Base-by-base conservation (phyloP, 2,797 vertebrate species). In the Rallus crepitans region DNA sequence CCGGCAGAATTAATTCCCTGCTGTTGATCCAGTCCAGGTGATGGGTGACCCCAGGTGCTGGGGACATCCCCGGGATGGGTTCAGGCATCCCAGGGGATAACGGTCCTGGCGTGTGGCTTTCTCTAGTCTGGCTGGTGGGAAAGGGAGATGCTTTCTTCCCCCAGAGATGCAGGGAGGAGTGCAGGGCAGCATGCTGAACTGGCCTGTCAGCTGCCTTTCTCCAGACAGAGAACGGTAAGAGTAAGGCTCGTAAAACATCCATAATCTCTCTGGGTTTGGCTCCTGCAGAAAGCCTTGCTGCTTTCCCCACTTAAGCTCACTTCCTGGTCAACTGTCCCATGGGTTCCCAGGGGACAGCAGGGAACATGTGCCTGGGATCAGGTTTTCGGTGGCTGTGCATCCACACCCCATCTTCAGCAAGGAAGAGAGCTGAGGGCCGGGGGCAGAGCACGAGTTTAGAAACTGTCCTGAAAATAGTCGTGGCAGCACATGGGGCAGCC, bases 91-190 rank as follows among this genome's bases (percentile, higher is more conserved):
- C 0, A 11, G 45, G 79, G 25, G 5, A 30, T 24, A 5, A 39
- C 1, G 0, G 25, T 0, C 1, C 35, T 83, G 55, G 45, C 15
- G 11, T 0, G 0, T n/a, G 65, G 59, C 18, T 92, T 73, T 48
- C 71, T 81, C 30, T 48, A 53, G 57, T 27, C 59, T 57, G 57
- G 18, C 56, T 0, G 2, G 11, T 0, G 1, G 42, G 21, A 15
- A 71, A 47, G 23, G 47, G 40, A 73, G 39, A 55, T 83, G n/a
- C 19, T 82, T n/a, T 61, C 7, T 30, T 61, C 6, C 68, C 18
- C 47, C 37, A 10, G 50, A n/a, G 50, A 70, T 35, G 56, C 7
- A 24, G 19, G 30, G 20, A 25, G 1, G 33, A 52, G 85, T 13
- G 2, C 4, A 27, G 20, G 84, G 60, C 65, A 56, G 50, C 0